These are phyloP conservation scores for Pipa parva DNA, from an alignment of 2,113 vertebrate species.

Conservation along the genomic window DNA sequence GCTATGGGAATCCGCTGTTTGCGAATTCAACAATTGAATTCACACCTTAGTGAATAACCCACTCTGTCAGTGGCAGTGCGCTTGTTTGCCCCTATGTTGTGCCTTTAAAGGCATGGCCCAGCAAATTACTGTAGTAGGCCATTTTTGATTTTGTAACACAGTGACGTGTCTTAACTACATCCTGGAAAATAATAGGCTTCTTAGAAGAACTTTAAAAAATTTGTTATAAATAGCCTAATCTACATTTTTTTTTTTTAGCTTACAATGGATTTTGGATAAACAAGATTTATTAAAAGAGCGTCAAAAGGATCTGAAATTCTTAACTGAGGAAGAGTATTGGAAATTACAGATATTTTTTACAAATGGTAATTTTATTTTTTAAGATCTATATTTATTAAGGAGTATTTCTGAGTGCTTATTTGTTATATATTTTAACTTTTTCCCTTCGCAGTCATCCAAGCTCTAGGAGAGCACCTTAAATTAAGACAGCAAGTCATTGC, in stretches of 20 bases:
- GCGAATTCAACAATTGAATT: too few relatives aligned
- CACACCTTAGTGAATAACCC: too few relatives aligned
- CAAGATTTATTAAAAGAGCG: conserved; percentile 97
- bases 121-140: too few relatives aligned
- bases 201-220: too few relatives aligned
- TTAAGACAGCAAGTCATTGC: conserved; percentile 98
- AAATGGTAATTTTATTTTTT: conserved; percentile 73
- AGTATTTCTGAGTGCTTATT: not conserved
- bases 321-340: conserved; percentile 97
- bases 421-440: conserved; percentile 40
- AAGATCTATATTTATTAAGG: conserved; percentile 17
- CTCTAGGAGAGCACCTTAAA: conserved; percentile 97
- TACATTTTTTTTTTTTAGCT: conserved; percentile 62
- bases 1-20: too few relatives aligned
- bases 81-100: too few relatives aligned
- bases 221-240: too few relatives aligned
- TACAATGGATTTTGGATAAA: conserved; percentile 99
- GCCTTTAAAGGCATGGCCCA: too few relatives aligned
- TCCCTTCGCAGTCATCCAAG: conserved; percentile 85
- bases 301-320: conserved; percentile 95
- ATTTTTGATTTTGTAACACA: too few relatives aligned
- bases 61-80: too few relatives aligned
- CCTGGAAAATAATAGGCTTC: too few relatives aligned
- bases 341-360: conserved; percentile 99
- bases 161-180: too few relatives aligned